A percentile compares a stretch with the other conserved stretches of the same genome.
Conservation (phyloP, 2,113 vertebrate genomes). For the Lasiurus cinereus region DNA sequence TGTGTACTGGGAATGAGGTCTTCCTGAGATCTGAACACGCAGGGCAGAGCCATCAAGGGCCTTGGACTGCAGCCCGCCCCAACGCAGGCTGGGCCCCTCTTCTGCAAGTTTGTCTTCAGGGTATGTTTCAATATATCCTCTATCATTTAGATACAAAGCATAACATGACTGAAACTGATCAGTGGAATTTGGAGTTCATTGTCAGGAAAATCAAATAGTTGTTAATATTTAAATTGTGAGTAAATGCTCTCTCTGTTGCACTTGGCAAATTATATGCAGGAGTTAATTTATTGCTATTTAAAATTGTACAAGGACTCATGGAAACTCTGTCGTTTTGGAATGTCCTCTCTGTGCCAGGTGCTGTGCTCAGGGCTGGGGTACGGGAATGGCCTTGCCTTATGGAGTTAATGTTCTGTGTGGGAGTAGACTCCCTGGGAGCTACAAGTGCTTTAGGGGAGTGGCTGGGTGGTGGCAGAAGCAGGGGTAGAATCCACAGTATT, state of each 20-base stretch:
- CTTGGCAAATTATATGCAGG: slow-evolving; percentile 38
- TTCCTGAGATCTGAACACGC: neutral
- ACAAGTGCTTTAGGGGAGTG: neutral
- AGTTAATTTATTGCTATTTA: slow-evolving; percentile 37
- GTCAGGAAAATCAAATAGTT: slow-evolving; percentile 58
- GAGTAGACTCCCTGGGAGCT: neutral
- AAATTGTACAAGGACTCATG: neutral
- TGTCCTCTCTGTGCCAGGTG: neutral
- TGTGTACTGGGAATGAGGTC: neutral
- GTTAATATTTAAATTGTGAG: slow-evolving; percentile 63
- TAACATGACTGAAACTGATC: neutral
- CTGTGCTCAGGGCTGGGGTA: no score
- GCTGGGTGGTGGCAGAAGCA: neutral
- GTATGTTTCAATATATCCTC: neutral
- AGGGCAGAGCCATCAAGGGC: neutral
- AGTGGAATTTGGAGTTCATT: slow-evolving; percentile 20
- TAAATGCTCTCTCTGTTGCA: slow-evolving; percentile 42
- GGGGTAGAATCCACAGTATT: neutral
- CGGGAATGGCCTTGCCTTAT: neutral
- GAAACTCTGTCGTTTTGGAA: neutral
- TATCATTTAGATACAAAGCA: slow-evolving; percentile 38
- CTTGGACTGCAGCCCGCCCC: accelerated
- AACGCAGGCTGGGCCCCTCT: neutral
- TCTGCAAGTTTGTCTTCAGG: neutral
- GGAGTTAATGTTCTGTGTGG: neutral